Evolutionary conservation across 2,888 invertebrate genomes (phyloP).

Genomic region (Antheraea assamensis): DNA sequence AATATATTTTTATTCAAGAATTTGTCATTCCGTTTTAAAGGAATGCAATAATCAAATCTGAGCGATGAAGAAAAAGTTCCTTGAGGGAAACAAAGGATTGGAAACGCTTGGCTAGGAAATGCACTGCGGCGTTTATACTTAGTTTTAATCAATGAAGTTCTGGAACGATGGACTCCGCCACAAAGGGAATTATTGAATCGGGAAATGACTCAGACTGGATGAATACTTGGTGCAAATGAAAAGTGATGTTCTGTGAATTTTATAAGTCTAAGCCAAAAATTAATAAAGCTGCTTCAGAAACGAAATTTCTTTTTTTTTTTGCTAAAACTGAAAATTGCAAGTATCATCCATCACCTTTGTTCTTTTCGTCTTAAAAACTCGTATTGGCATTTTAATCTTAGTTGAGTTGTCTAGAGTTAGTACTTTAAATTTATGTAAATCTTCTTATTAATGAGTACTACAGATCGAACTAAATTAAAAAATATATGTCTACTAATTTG

Average conservation of each 20-base stretch:
- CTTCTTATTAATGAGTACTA: no score
- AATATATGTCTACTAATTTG: no score
- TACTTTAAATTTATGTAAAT: no score
- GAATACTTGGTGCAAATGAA: slow-evolving; percentile 46
- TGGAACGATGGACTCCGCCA: slow-evolving; percentile 60
- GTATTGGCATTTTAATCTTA: background rate
- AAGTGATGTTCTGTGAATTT: slow-evolving; percentile 11
- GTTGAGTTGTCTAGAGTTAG: background rate
- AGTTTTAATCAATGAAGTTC: slow-evolving; percentile 77
- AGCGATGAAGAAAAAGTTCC: slow-evolving; percentile 55
- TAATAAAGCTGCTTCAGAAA: background rate
- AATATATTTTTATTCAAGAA: background rate
- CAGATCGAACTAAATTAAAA: no score
- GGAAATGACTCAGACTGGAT: slow-evolving; percentile 51
- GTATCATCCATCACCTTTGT: background rate
- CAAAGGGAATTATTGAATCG: slow-evolving; percentile 76
- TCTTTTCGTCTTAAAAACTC: background rate
- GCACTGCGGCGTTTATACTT: slow-evolving; percentile 64
- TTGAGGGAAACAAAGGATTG: slow-evolving; percentile 52
- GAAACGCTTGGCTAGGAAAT: slow-evolving; percentile 44
- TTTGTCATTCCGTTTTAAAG: background rate
- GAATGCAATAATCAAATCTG: slow-evolving; percentile 36
- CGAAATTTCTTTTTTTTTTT: background rate
- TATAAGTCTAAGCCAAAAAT: background rate
- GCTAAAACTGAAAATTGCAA: background rate